phyloP scores from a whole-genome alignment of 2,113 vertebrate genomes.

The Poicephalus gulielmi region DNA sequence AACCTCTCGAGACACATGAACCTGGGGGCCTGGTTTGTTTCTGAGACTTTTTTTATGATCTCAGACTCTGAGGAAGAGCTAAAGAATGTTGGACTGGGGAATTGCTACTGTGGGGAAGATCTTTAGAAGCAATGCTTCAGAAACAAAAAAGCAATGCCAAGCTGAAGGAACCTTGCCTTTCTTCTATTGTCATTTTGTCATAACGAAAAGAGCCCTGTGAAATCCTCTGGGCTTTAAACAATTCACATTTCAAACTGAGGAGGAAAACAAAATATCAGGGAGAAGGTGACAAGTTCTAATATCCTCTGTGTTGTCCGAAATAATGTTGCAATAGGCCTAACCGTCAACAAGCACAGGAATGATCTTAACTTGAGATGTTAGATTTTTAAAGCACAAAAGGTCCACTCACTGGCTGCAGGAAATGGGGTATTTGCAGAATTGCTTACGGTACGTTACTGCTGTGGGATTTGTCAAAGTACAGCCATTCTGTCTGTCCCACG shows the following conservation, averaged over 20 bases:
- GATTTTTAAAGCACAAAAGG: not conserved
- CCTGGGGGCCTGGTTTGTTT: not conserved
- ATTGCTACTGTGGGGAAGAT: not conserved
- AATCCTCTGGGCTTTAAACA: not conserved
- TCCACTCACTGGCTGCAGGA: not conserved
- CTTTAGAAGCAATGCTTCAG: not conserved
- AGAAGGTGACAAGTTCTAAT: not conserved
- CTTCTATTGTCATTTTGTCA: not conserved
- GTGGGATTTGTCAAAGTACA: not conserved
- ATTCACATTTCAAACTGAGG: not conserved
- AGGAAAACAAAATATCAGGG: not conserved
- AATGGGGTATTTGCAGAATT: not conserved
- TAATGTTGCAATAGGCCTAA: not conserved
- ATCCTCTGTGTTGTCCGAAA: not conserved
- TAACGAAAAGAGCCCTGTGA: not conserved
- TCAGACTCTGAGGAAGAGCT: not conserved
- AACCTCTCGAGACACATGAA: not conserved
- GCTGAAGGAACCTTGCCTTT: rapidly evolving
- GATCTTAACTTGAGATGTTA: not conserved
- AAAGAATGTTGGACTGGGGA: not conserved
- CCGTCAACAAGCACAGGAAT: not conserved
- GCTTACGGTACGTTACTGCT: not conserved
- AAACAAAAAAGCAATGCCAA: not conserved
- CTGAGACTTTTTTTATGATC: not conserved
- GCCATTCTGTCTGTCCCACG: rapidly evolving